Conservation (phyloP, 2,797 vertebrate species). For the Chaetophractus vellerosus region DNA sequence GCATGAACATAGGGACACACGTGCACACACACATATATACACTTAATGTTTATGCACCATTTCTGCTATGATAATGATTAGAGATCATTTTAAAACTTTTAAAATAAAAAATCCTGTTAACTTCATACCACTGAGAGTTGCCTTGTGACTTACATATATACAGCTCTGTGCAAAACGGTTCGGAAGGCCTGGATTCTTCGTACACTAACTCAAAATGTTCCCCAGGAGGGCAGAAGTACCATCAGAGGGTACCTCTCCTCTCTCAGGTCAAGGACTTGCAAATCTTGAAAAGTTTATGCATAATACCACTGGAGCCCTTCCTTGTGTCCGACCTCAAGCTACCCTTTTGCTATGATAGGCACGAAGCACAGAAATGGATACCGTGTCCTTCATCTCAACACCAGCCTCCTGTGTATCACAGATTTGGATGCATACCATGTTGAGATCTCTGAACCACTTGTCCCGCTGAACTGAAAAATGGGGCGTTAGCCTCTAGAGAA, state of each 20-base stretch:
- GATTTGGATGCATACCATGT: not conserved
- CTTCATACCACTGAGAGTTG: not conserved
- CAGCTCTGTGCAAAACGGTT: not conserved
- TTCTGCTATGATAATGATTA: not conserved
- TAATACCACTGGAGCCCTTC: not conserved
- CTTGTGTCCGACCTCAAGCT: not conserved
- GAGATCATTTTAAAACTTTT: conserved; percentile 17
- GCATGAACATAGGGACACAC: too few relatives aligned
- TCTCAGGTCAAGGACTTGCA: not conserved
- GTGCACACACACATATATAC: not conserved
- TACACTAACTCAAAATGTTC: not conserved
- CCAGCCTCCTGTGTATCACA: not conserved
- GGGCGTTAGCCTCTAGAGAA: not conserved
- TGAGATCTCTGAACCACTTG: not conserved
- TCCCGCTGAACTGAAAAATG: not conserved
- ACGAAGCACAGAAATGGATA: not conserved
- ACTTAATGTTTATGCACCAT: not conserved
- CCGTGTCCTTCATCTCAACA: not conserved
- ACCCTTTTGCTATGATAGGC: not conserved
- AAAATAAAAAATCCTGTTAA: not conserved
- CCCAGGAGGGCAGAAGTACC: not conserved
- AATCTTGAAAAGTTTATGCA: not conserved
- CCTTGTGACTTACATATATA: not conserved
- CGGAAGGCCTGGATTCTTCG: not conserved
- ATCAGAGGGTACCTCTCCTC: not conserved